Base-by-base conservation (phyloP, 2,888 invertebrate genomes). In the Colostygia pectinataria region DNA sequence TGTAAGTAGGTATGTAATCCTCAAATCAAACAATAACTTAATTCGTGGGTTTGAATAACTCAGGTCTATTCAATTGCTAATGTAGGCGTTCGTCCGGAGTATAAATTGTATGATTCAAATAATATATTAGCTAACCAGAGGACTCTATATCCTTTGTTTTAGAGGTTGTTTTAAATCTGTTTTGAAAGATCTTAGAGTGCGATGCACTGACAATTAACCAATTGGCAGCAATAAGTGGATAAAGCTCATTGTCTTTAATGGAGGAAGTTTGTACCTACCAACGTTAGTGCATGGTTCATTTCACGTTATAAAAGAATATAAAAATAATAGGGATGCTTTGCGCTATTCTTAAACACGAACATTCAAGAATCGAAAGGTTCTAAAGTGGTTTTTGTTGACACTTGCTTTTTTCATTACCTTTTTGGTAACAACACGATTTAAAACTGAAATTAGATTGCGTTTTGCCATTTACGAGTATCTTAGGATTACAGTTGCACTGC, bases 141-240 rank as follows among this genome's bases (percentile, higher is more conserved):
- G 33, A 37, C 36, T 32, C 28, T 53, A 50, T 23, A 31, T 4
- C 5, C 2, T 25, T 36, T 23, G 36, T 0, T 10, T 23, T 43
- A 56, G 25, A 33, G 32, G 12, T 24, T 40, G 52, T 27, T 44
- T 44, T 39, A 20, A 14, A 6, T 18, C 24, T n/a, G 38, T 24
- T 25, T 10, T 39, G n/a, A 15, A n/a, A 42, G 20, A 41, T 42
- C 38, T 31, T 52, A 46, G 59, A 60, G 66, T 55, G 65, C 61
- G 64, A 65, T 74, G 77, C 73, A 74, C 70, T 59, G 67, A 61
- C 77, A 81, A 80, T 81, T 81, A 81, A 71, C 67, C 67, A 78
- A 80, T 81, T 77, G 71, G 58, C 65, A 64, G 63, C 68, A 66
- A 57, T 74, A 70, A 73, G 69, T 69, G 68, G 62, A 66, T 67